Percentiles rank a stretch among this genome's conserved stretches.
Evolutionary conservation across 2,113 vertebrate species (phyloP).

Genomic region (Meles meles): DNA sequence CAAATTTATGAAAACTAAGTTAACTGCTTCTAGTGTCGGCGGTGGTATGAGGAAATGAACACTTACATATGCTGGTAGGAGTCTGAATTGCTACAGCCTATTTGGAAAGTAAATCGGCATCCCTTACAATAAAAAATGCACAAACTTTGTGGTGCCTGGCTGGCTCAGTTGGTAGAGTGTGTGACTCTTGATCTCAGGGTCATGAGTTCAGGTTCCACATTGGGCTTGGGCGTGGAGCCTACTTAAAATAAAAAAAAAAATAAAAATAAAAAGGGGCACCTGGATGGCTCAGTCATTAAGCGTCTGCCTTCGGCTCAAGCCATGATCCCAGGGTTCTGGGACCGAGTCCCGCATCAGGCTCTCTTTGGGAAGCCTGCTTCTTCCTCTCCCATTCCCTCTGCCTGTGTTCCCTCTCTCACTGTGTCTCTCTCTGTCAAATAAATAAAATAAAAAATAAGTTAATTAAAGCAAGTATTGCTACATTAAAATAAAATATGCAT

Average conservation of each 20-base stretch:
- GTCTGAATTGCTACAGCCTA: neutral
- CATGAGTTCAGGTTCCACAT: neutral
- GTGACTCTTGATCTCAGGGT: neutral
- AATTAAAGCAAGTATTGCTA: neutral
- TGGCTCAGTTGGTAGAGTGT: neutral
- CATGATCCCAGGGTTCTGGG: no score
- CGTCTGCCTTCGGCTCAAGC: no score
- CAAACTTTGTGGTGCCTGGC: neutral
- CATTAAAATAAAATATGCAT: neutral
- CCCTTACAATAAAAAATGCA: neutral
- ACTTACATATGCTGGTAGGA: neutral
- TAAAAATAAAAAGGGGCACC: no score
- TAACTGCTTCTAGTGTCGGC: neutral
- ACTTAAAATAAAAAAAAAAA: neutral
- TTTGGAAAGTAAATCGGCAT: neutral
- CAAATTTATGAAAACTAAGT: neutral
- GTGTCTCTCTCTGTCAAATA: neutral
- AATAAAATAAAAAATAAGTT: neutral
- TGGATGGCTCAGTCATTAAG: no score
- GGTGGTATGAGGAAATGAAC: neutral
- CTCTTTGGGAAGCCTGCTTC: no score
- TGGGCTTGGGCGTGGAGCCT: neutral
- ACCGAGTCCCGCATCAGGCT: no score
- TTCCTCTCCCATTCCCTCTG: no score
- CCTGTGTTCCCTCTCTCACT: no score